Evolutionary conservation across 1,140 invertebrate species (phyloP).

Genomic region (Drosophila novamexicana): DNA sequence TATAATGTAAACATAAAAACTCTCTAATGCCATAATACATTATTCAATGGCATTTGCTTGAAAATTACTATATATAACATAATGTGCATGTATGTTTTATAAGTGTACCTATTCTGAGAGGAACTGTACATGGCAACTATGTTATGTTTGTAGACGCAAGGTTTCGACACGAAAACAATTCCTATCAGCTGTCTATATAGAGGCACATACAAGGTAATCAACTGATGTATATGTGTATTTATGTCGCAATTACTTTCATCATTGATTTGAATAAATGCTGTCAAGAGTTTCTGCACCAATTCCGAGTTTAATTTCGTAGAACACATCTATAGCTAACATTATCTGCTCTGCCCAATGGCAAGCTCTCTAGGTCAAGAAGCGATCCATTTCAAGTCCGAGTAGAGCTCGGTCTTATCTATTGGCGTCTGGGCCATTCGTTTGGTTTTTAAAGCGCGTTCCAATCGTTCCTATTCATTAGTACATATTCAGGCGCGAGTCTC

Average conservation of each 20-base stretch:
- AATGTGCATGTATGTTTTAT: background rate
- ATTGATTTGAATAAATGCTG: conserved; percentile 39
- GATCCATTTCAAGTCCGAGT: conserved; percentile 67
- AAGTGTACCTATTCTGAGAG: background rate
- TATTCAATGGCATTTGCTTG: conserved; percentile 10
- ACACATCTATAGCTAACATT: conserved; percentile 29
- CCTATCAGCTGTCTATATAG: conserved; percentile 34
- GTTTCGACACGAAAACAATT: conserved; percentile 50
- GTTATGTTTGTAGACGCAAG: conserved; percentile 34
- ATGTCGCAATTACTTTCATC: conserved; percentile 74
- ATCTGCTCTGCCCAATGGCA: conserved; percentile 55
- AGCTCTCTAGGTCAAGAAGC: conserved; percentile 79
- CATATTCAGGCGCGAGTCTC: conserved; percentile 54
- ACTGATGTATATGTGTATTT: conserved; percentile 25
- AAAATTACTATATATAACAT: background rate
- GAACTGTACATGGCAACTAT: conserved; percentile 40
- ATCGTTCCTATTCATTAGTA: conserved; percentile 61
- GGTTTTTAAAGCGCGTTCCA: conserved; percentile 63
- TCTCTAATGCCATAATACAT: background rate
- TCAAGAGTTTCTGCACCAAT: conserved; percentile 76
- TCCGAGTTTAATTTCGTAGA: conserved; percentile 50
- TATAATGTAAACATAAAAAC: background rate
- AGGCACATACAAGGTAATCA: conserved; percentile 14
- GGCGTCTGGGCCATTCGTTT: conserved; percentile 37
- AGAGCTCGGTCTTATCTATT: conserved; percentile 40